A percentile compares a stretch with the other conserved stretches of the same genome.
phyloP scores from a whole-genome alignment of 2,888 invertebrate species.

The Tethea ocularis region DNA sequence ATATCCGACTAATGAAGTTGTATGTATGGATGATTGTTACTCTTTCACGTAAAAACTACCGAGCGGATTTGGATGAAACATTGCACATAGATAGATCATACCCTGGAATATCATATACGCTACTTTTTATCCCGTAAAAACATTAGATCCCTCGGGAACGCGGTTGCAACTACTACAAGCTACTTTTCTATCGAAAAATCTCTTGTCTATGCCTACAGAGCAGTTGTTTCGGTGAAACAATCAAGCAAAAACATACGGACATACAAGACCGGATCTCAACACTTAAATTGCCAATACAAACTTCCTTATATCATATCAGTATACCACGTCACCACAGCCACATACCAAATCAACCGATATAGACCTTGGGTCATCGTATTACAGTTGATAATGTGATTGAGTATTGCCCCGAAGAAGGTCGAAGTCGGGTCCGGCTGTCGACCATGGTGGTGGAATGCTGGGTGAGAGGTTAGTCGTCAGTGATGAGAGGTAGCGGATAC shows the following conservation, averaged over 20 bases:
- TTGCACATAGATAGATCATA: too few species aligned
- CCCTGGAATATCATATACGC: too few species aligned
- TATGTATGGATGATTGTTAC: too few species aligned
- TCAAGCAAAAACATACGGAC: neutral
- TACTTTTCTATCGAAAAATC: too few species aligned
- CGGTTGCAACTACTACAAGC: too few species aligned
- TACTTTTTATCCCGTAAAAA: too few species aligned
- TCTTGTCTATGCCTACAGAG: too few species aligned
- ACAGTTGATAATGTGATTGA: constrained; percentile 1
- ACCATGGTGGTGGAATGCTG: constrained; percentile 61
- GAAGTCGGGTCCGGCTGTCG: constrained; percentile 25
- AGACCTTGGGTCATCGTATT: neutral
- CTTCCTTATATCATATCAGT: constrained; percentile 1
- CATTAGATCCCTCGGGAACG: too few species aligned
- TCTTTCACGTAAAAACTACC: too few species aligned
- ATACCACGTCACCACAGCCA: neutral
- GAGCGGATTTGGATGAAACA: too few species aligned
- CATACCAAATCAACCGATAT: neutral
- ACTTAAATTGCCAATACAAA: neutral
- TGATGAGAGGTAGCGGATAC: constrained; percentile 37
- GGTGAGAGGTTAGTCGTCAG: constrained; percentile 47
- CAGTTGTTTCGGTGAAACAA: too few species aligned
- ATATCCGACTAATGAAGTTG: too few species aligned
- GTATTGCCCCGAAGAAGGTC: neutral
- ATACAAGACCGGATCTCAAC: neutral